Evolutionary conservation across 2,888 invertebrate genomes (phyloP), one percentile per base, ranked within the genome.

Genomic region (Caenorhabditis auriculariae): DNA sequence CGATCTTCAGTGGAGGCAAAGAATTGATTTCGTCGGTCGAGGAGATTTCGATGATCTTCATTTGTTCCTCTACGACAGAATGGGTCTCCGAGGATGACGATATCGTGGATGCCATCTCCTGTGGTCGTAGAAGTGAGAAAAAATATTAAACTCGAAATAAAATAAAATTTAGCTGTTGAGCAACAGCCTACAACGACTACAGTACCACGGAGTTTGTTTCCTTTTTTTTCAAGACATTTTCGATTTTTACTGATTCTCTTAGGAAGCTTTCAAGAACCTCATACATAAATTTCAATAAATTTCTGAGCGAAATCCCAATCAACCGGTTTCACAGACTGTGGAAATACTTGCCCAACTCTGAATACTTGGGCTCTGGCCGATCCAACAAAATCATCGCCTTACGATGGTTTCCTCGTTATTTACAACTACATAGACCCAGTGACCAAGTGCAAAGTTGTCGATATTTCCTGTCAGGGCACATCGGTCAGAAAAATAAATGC

Each of bases 341-440:
- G n/a, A n/a, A n/a, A n/a, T n/a, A n/a, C n/a, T n/a, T n/a, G n/a
- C n/a, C n/a, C n/a, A n/a, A n/a, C n/a, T n/a, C n/a, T n/a, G n/a
- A n/a, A n/a, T n/a, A n/a, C n/a, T n/a, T n/a, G n/a, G n/a, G n/a
- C n/a, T n/a, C n/a, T n/a, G n/a, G n/a, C n/a, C n/a, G n/a, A n/a
- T n/a, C n/a, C n/a, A n/a, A n/a, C n/a, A n/a, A n/a, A n/a, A n/a
- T n/a, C n/a, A n/a, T n/a, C n/a, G n/a, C n/a, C 39, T 23, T 58
- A 58, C 41, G 62, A 69, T 24, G 69, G 69, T 54, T 60, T 69
- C 60, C 55, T 66, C 17, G 60, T 63, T 0, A 38, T 66, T 0
- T 62, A 69, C 54, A 60, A 69, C 37, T 69, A 62, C 38, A 55
- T 50, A 4, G 56, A 65, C 39, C 0, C 44, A 6, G 21, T 28